These are phyloP conservation scores for Phyllotreta striolata DNA, from an alignment of 2,888 invertebrate genomes.

Conservation along the genomic window DNA sequence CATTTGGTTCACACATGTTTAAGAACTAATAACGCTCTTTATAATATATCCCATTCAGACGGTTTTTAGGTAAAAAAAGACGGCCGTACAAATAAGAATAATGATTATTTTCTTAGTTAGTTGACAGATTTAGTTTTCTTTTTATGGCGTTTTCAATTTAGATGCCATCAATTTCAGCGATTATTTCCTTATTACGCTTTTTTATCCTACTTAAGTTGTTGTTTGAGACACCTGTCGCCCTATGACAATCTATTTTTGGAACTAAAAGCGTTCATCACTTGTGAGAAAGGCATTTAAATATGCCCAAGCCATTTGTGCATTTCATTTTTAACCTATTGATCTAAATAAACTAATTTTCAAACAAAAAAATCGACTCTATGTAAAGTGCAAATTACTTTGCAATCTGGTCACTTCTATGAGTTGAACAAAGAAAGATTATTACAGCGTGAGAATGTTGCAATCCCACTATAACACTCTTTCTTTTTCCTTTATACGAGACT, in stretches of 20 bases:
- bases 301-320: neutral
- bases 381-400: too few species aligned
- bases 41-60: slow-evolving; percentile 41
- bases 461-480: too few species aligned
- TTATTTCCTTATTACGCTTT: slow-evolving; percentile 35
- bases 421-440: too few species aligned
- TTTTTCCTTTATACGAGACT: too few species aligned
- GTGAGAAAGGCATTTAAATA: neutral
- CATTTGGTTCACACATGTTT: slow-evolving; percentile 51
- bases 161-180: slow-evolving; percentile 34
- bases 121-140: slow-evolving; percentile 47
- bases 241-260: slow-evolving; percentile 14
- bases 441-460: too few species aligned
- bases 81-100: slow-evolving; percentile 41
- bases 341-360: too few species aligned
- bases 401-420: too few species aligned
- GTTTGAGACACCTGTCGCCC: slow-evolving; percentile 30
- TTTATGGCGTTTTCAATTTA: slow-evolving; percentile 34
- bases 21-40: slow-evolving; percentile 41
- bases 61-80: slow-evolving; percentile 40
- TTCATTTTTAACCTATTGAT: too few species aligned
- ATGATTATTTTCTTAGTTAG: slow-evolving; percentile 45
- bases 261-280: neutral
- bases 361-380: too few species aligned
- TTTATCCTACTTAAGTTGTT: neutral